Base-by-base conservation (phyloP, 2,797 vertebrate genomes). In the Pyrocephalus nanus region DNA sequence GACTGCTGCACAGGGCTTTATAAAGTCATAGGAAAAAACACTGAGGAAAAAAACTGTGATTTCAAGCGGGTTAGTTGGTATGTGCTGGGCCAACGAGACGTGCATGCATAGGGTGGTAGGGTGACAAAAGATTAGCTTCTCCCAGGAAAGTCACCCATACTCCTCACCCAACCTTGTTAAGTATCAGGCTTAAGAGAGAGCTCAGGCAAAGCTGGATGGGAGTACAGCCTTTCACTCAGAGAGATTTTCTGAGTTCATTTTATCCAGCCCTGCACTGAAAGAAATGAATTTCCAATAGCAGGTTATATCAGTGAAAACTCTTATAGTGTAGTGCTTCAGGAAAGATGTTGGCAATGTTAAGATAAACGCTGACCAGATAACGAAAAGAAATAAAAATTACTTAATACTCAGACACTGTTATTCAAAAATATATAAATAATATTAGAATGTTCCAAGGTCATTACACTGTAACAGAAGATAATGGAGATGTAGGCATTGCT, bases 81-180 rank as follows among this genome's bases (percentile, higher is more conserved):
- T 8, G 20, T 38, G 19, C n/a, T 69, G 26, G 15, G 38, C 15
- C 54, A 58, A 19, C 17, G 47, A 65, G 54, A 64, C 3, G 3
- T 13, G 12, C 18, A 15, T 20, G 25, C 54, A 58, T 30, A 43
- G 25, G 54, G 15, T 12, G 34, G 16, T 30, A 16, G 0, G 0
- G 12, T 13, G 32, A 26, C 11, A 62, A 40, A 72, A 54, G 19
- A 3, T 60, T 18, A 61, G 36, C 9, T 51, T 57, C 32, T 57
- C 23, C 26, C 21, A 38, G 34, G 25, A 78, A 70, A 58, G 40
- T 26, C 55, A 58, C 51, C 14, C 4, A 32, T 8, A 21, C 11
- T 86, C 17, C 8, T 11, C 1, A 15, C 29, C 30, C 66, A 55
- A 32, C 29, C 58, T 51, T 69, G n/a, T 57, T n/a, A 34, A 65